phyloP scores from a whole-genome alignment of 1,140 invertebrate genomes.

The Nephotettix cincticeps region DNA sequence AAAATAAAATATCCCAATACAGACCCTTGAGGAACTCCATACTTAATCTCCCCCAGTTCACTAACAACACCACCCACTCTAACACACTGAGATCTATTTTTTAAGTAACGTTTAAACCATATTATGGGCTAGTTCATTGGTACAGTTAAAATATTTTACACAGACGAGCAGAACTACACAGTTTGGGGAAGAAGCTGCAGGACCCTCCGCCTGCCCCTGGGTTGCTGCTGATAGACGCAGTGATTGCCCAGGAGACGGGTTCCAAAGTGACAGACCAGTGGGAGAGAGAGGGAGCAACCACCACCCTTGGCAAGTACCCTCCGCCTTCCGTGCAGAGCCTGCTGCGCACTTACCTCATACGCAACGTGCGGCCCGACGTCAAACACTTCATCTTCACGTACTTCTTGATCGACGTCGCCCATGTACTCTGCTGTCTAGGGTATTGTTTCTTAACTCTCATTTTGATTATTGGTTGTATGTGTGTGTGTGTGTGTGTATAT shows the following conservation, averaged over 20 bases:
- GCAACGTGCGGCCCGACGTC: constrained; percentile 52
- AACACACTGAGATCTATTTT: no score
- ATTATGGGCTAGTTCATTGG: no score
- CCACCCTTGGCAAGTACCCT: constrained; percentile 64
- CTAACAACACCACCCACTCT: no score
- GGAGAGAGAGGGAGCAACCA: constrained; percentile 64
- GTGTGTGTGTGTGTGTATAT: no score
- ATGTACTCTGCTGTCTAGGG: not conserved
- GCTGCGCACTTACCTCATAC: constrained; percentile 69
- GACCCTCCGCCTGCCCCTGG: constrained; percentile 44
- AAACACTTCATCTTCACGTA: constrained; percentile 82
- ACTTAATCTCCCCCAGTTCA: no score
- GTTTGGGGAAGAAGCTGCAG: constrained; percentile 28
- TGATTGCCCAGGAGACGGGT: constrained; percentile 56
- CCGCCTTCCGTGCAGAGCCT: constrained; percentile 76
- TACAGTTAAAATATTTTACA: no score
- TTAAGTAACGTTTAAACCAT: no score
- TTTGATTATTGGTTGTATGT: no score
- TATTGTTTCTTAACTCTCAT: no score
- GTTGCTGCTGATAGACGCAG: constrained; percentile 56
- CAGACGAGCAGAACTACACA: constrained; percentile 43
- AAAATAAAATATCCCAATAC: no score
- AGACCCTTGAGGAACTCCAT: no score
- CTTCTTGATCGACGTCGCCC: constrained; percentile 69
- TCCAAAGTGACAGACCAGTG: constrained; percentile 56